Base-by-base conservation (phyloP, 2,797 vertebrate genomes). In the Syngnathus acus region DNA sequence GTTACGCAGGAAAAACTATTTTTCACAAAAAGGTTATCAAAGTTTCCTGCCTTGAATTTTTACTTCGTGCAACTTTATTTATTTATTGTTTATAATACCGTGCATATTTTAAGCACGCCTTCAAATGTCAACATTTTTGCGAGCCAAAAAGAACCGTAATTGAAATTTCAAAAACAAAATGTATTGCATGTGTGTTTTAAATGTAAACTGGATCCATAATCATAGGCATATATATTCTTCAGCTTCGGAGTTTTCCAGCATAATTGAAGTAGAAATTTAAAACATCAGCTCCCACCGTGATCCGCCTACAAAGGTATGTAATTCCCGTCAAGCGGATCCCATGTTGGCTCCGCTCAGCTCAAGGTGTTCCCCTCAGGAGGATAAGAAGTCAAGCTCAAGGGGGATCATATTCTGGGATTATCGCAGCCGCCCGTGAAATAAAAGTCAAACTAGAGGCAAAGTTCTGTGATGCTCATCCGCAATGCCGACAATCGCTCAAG, bases 371-470 rank as follows among this genome's bases (percentile, higher is more conserved):
- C 61, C 21, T 45, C 61, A 21, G 3, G 6, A 47, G 61, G 40
- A 62, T 61, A 43, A 61, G 59, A 40, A 43, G 11, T 1, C n/a
- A 2, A 47, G 13, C 9, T 23, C 11, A 21, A 43, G 42, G 13
- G 43, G 39, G n/a, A 62, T 62, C 39, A 21, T 45, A 65, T 65
- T 40, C 17, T 23, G 21, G 13, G 48, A 65, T 65, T 65, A 53
- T 42, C 6, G 13, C n/a, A 23, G 38, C 64, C 3, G 21, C 16
- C 37, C 64, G 53, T 65, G 38, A 65, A 65, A 65, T 54, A 54
- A 21, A 42, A 26, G 38, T 42, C 38, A 39, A 51, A 39, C 2
- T 14, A n/a, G 9, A 51, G 38, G 59, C 38, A 62, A 62, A 51
- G 39, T 62, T 63, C 61, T 42, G 9, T 11, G 11, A 39, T 51